Base-by-base conservation (phyloP, 2,113 vertebrate species). In the Sterna hirundo region DNA sequence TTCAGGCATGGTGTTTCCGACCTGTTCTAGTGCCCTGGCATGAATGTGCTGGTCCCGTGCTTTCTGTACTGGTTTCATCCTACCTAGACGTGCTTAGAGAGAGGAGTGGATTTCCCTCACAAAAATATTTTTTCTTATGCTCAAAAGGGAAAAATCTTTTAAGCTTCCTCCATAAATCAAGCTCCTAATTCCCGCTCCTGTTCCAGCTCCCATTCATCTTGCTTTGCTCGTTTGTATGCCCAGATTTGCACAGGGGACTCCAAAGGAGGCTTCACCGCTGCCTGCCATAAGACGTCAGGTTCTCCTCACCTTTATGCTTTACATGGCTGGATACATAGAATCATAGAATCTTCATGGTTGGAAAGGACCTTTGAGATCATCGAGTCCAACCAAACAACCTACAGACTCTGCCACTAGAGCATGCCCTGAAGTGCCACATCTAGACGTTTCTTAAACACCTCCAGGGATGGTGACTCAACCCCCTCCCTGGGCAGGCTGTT, bases 41-140 rank as follows among this genome's bases (percentile, higher is more conserved):
- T 3, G 52, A 21, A 34, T 3, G 3, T 13, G 51, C 51, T 70
- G 55, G 0, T 52, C 3, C 11, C 0, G 1, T 52, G 38, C 7
- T 57, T 88, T 57, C 49, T 36, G 10, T 18, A 15, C 57, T 75
- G 38, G 8, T 60, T 55, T 12, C 7, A 42, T 11, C 61, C 70
- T 13, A 9, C 34, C 47, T 16, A 49, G n/a, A 25, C 7, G 3
- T n/a, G n/a, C 47, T 29, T 13, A 46, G 18, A 21, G 54, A 1
- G 5, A 58, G 30, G 55, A 85, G 16, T 7, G 38, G 52, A 0
- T 30, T 76, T 88, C 66, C 18, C 23, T 23, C 19, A 23, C 49
- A 77, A 34, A 74, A 65, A 30, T 22, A 10, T 19, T 46, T 47
- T 40, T 25, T 69, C 23, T 38, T 49, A 4, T 8, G 30, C 10